These are phyloP conservation scores for Drosophila ananassae DNA, from an alignment of 1,140 invertebrate species.

Conservation along the genomic window DNA sequence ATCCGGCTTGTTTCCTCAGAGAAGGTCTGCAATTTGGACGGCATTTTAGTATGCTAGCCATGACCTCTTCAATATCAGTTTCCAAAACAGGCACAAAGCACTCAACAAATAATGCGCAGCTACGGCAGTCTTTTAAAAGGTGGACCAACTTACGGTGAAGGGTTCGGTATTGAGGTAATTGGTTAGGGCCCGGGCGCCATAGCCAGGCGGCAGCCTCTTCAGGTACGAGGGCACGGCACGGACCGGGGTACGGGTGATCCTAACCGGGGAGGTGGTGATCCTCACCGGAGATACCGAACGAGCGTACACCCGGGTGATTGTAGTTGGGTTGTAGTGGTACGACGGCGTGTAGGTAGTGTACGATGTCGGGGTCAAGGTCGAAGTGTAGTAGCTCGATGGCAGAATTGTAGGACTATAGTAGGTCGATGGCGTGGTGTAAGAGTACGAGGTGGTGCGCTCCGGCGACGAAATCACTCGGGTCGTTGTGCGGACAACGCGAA, in stretches of 20 bases:
- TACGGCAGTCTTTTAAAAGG: constrained; percentile 85
- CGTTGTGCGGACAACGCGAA: constrained; percentile 85
- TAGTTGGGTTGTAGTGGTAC: constrained; percentile 75
- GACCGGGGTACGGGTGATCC: constrained; percentile 85
- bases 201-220: constrained; percentile 87
- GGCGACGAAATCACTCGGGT: constrained; percentile 86
- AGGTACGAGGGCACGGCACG: constrained; percentile 89
- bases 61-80: background rate
- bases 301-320: constrained; percentile 72
- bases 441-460: constrained; percentile 70
- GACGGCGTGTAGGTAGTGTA: constrained; percentile 79
- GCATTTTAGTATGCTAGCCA: background rate
- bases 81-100: constrained; percentile 3
- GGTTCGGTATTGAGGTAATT: constrained; percentile 90
- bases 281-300: constrained; percentile 85
- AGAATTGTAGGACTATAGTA: constrained; percentile 64
- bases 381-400: constrained; percentile 87
- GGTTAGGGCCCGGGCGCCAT: constrained; percentile 88
- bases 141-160: constrained; percentile 74
- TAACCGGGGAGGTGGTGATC: constrained; percentile 85
- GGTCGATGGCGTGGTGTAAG: constrained; percentile 65
- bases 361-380: constrained; percentile 69
- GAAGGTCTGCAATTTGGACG: constrained; percentile 86
- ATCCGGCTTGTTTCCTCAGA: constrained; percentile 92
- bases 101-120: constrained; percentile 3